Base-by-base conservation (phyloP, 2,113 vertebrate genomes). In the Triplophysa rosa region DNA sequence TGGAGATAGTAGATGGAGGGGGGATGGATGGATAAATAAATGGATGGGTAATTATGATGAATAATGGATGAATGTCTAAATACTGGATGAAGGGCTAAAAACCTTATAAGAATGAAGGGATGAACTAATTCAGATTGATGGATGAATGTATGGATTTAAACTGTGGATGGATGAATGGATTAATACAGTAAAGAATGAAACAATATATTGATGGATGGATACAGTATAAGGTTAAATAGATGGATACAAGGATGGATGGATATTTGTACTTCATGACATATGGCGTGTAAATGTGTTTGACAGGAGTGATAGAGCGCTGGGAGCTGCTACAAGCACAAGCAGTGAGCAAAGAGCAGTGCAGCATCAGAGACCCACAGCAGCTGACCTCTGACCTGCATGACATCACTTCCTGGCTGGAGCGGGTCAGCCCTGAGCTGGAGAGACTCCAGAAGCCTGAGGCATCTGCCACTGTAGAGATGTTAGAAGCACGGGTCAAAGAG, bases 281-380 rank as follows among this genome's bases (percentile, higher is more conserved):
- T 29, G 26, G 26, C 2, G 26, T 29, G 26, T 29, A 29, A 29
- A 29, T 74, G 24, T 87, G 0, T 83, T n/a, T 40, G 73, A 19
- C 88, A 98, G 96, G 93, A 66, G 90, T 94, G 82, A 95, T 96
- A 8, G 95, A 95, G 75, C 94, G 94, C 76, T 97, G 96, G 96
- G 95, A 97, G 84, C 92, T 95, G 78, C 87, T 95, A 23, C 93
- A 94, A 87, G 95, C 94, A 33, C 94, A 91, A 78, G 93, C 94
- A 59, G 91, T 93, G 49, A 93, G 88, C 80, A 88, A 90, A 52
- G 93, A 94, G 77, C 91, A 90, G 33, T 68, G 86, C 9, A 80
- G 86, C 70, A 90, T 91, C 72, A 91, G 89, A 79, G 91, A 92
- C 14, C 72, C 89, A 42, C 90, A 92, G 66, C 89, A 89, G 79